Conservation (phyloP, 2,797 vertebrate genomes). For the Pipistrellus nathusii region DNA sequence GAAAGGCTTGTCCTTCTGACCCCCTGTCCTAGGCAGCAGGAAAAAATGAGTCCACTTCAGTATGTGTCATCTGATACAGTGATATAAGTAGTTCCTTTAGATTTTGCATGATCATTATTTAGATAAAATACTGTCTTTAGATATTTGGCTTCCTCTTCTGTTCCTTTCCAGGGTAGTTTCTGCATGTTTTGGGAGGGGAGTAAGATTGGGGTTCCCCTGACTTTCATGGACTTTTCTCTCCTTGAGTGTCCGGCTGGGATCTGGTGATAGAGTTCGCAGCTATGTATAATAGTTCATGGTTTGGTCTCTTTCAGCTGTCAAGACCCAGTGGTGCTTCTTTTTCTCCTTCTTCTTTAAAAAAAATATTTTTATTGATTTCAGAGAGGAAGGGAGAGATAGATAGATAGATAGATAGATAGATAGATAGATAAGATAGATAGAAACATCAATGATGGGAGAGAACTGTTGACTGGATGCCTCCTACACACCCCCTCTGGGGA, state of each 20-base stretch:
- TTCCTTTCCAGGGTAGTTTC: not conserved
- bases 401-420: too few relatives aligned
- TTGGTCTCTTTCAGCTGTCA: not conserved
- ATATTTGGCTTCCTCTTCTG: not conserved
- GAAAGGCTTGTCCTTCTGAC: not conserved
- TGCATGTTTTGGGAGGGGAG: not conserved
- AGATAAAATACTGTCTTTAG: not conserved
- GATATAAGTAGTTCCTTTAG: not conserved
- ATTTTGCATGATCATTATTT: not conserved
- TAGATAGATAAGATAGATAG: too few relatives aligned
- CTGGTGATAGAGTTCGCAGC: not conserved
- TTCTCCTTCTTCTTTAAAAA: too few relatives aligned
- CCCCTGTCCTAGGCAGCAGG: not conserved
- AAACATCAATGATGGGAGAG: too few relatives aligned
- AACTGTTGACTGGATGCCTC: too few relatives aligned
- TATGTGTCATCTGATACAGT: not conserved
- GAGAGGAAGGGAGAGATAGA: too few relatives aligned
- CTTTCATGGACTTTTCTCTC: not conserved
- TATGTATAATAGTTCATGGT: not conserved
- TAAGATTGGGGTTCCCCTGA: not conserved
- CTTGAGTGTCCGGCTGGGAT: not conserved
- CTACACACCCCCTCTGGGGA: too few relatives aligned
- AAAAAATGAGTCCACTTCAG: not conserved
- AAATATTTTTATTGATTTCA: too few relatives aligned
- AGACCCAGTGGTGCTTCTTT: not conserved